phyloP scores from a whole-genome alignment of 2,797 vertebrate species.

The Sebastes diaconus region DNA sequence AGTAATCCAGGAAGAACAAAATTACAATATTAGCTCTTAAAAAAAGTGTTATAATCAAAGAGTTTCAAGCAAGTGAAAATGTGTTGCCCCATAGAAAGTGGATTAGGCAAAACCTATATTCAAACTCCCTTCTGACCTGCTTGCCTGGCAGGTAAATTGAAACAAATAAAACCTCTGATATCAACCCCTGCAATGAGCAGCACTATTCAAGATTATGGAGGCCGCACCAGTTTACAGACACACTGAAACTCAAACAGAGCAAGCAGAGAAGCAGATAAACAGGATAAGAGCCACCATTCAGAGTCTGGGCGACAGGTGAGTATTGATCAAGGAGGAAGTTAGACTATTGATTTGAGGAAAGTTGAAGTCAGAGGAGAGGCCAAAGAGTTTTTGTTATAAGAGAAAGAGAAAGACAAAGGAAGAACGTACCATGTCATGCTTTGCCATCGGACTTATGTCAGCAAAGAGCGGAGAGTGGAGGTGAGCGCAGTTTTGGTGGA shows the following conservation, averaged over 20 bases:
- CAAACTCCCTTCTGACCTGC: background rate
- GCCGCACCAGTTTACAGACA: background rate
- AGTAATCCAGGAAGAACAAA: background rate
- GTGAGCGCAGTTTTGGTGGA: slow-evolving; percentile 36
- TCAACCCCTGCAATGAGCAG: background rate
- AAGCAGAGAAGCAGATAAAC: background rate
- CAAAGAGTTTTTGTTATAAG: background rate
- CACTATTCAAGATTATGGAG: background rate
- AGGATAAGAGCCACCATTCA: background rate
- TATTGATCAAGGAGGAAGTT: background rate
- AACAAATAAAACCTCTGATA: background rate
- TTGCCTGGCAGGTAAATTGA: background rate
- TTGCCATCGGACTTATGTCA: slow-evolving; percentile 69
- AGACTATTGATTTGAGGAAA: background rate
- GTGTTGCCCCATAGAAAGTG: background rate
- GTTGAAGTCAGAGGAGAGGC: background rate
- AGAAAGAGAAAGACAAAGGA: slow-evolving; percentile 15
- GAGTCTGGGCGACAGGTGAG: background rate
- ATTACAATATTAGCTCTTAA: background rate
- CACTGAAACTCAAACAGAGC: slow-evolving; percentile 9
- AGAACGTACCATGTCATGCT: slow-evolving; percentile 70
- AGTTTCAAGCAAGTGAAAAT: background rate
- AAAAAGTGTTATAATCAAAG: background rate
- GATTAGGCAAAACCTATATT: background rate
- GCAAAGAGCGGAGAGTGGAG: slow-evolving; percentile 27